These are phyloP conservation scores for Sebastes fasciatus DNA, from an alignment of 2,113 vertebrate species.

Conservation along the genomic window DNA sequence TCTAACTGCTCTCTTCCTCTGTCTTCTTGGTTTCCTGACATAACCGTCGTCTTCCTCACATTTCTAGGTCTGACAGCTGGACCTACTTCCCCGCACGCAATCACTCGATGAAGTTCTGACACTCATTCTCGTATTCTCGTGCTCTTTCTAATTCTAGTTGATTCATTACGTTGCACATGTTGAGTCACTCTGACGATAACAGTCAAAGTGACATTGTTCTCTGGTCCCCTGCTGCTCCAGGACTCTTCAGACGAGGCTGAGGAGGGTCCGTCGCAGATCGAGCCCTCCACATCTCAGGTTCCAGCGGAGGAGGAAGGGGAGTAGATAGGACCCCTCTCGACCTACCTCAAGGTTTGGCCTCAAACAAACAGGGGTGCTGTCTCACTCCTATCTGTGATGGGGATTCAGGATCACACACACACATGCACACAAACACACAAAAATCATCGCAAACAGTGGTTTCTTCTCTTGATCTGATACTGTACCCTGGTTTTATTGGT, in stretches of 20 bases:
- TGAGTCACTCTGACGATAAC: conserved; percentile 38
- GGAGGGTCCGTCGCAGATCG: conserved; percentile 62
- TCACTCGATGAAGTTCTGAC: conserved; percentile 41
- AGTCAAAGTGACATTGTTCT: conserved; percentile 29
- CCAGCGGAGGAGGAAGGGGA: conserved; percentile 73
- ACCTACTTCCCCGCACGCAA: conserved; percentile 55
- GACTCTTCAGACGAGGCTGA: conserved; percentile 68
- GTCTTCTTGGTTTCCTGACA: conserved; percentile 85
- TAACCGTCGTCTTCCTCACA: conserved; percentile 79
- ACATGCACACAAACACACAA: conserved; percentile 36
- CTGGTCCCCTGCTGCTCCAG: conserved; percentile 57
- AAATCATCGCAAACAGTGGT: conserved; percentile 49
- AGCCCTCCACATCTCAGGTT: conserved; percentile 75
- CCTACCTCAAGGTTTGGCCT: conserved; percentile 81
- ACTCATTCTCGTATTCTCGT: conserved; percentile 58
- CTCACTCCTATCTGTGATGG: conserved; percentile 68
- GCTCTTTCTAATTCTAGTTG: conserved; percentile 29
- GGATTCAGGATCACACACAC: conserved; percentile 74
- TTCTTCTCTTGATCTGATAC: conserved; percentile 47
- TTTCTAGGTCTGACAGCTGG: conserved; percentile 69
- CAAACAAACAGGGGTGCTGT: conserved; percentile 56
- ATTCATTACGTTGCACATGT: conserved; percentile 34
- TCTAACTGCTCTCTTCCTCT: conserved; percentile 77
- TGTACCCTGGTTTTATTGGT: conserved; percentile 53
- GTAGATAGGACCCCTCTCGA: conserved; percentile 72